phyloP scores from a whole-genome alignment of 2,113 vertebrate genomes.

The Microtus ochrogaster region DNA sequence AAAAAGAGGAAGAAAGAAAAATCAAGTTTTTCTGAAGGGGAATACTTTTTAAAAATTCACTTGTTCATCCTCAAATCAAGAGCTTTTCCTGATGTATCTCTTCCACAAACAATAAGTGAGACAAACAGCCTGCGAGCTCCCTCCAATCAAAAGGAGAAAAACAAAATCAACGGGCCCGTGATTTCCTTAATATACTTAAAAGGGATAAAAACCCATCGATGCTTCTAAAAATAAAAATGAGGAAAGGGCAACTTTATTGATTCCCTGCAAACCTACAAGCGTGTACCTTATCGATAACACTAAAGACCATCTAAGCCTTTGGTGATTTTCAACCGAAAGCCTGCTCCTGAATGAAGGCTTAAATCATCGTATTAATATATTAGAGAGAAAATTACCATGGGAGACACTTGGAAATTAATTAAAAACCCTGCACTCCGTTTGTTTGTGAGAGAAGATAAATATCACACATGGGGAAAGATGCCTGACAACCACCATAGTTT shows the following conservation, averaged over 20 bases:
- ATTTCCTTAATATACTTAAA: slow-evolving; percentile 64
- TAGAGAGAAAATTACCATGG: slow-evolving; percentile 61
- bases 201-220: slow-evolving; percentile 61
- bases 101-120: slow-evolving; percentile 62
- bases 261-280: slow-evolving; percentile 53
- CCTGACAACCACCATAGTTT: slow-evolving; percentile 76
- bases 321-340: slow-evolving; percentile 66
- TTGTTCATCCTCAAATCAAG: slow-evolving; percentile 46
- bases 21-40: slow-evolving; percentile 7
- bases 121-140: slow-evolving; percentile 12
- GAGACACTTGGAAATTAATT: slow-evolving; percentile 82
- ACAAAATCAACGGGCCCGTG: slow-evolving; percentile 43
- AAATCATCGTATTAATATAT: slow-evolving; percentile 63
- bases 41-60: slow-evolving; percentile 51
- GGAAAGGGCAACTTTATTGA: slow-evolving; percentile 63
- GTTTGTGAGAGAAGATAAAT: slow-evolving; percentile 83
- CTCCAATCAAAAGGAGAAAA: slow-evolving; percentile 69
- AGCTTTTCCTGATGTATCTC: slow-evolving; percentile 13
- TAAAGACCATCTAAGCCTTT: slow-evolving; percentile 69
- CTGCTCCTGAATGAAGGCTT: slow-evolving; percentile 70
- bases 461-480: slow-evolving; percentile 78
- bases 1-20: background rate
- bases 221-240: slow-evolving; percentile 64
- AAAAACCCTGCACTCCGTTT: slow-evolving; percentile 76
- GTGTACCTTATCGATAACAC: slow-evolving; percentile 58